Evolutionary conservation across 2,797 vertebrate species (phyloP).

Genomic region (Stomatorhinus walkeri): DNA sequence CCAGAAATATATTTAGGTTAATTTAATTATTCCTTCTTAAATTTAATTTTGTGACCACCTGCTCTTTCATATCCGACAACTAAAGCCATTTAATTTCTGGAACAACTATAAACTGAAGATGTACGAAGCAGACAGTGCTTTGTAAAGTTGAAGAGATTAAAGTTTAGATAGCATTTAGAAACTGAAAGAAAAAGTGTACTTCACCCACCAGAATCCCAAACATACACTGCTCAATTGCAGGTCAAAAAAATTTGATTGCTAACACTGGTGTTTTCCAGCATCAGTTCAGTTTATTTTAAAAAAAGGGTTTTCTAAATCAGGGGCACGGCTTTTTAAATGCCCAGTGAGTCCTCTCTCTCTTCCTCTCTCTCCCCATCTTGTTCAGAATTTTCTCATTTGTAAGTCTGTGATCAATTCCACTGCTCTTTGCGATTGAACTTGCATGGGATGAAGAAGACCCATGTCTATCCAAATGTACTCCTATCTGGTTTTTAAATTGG

Average conservation of each 20-base stretch:
- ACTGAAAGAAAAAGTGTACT: neutral
- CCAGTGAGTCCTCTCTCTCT: neutral
- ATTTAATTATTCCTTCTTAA: neutral
- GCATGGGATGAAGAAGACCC: neutral
- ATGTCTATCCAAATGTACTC: neutral
- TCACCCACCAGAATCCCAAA: neutral
- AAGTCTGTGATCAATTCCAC: neutral
- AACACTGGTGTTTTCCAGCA: neutral
- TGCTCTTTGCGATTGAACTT: neutral
- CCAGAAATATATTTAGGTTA: neutral
- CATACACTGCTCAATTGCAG: neutral
- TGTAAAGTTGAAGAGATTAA: neutral
- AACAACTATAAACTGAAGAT: neutral
- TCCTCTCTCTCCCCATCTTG: neutral
- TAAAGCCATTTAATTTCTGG: neutral
- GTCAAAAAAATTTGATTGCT: neutral
- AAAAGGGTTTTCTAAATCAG: neutral
- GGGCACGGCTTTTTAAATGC: neutral
- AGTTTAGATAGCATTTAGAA: neutral
- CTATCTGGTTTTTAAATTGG: conserved; percentile 6
- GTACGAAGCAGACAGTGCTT: neutral
- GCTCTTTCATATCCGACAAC: neutral
- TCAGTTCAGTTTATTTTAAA: conserved; percentile 1
- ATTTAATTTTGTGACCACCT: neutral
- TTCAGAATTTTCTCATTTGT: neutral